Evolutionary conservation across 2,888 invertebrate genomes (phyloP), one percentile per base, ranked within the genome.

Genomic region (Drosophila falleni): DNA sequence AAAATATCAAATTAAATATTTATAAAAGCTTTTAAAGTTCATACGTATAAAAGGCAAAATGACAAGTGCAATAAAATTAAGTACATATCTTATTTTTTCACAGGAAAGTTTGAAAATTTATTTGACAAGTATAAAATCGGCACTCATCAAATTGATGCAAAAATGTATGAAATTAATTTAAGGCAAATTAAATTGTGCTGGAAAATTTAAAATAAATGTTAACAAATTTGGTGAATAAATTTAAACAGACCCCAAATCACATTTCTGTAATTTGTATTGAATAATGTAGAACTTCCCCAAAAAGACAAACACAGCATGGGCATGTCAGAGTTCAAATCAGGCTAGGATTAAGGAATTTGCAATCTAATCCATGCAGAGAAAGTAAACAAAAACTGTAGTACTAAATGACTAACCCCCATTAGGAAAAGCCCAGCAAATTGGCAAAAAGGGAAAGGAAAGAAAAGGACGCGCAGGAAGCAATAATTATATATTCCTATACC

Each of bases 311-410:
- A 10, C 46, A 49, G 58, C 71, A 64, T 58, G 72, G 60, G 56
- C 69, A 66, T 74, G 78, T 39, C 55, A 33, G 15, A 50, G 39
- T 51, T 19, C 8, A 41, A 58, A 62, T 50, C 68, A 0, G 62
- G 0, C n/a, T 41, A 61, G 71, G 87, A 87, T 87, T 85, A 85
- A 79, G 87, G 87, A 83, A 83, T 87, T 83, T 87, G 79, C 75
- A 58, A 39, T 41, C 63, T 76, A 85, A 83, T 81, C 87, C 87
- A 26, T n/a, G n/a, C 11, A 19, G 29, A 33, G 31, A 23, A 54
- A 41, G 55, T 56, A 64, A 76, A 55, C 54, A 72, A 85, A 85
- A 74, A 41, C 47, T 50, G 67, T 71, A 63, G 56, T 60, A 71
- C 50, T 65, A 33, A 50, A 58, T 83, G 82, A 87, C 87, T 84